phyloP scores from a whole-genome alignment of 2,113 vertebrate species.

The Pteronura brasiliensis region DNA sequence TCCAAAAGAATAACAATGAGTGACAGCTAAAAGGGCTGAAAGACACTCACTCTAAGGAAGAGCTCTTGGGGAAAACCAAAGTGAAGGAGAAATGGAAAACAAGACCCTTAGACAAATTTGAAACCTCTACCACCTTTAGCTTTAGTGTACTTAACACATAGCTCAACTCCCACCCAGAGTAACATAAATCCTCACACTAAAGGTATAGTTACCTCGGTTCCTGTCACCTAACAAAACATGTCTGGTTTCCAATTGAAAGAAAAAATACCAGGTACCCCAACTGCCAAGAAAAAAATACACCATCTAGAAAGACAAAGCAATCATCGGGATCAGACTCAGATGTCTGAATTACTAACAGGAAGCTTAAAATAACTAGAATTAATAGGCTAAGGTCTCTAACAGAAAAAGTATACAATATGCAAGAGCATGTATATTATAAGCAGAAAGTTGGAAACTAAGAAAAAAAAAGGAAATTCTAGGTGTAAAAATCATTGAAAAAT shows the following conservation, averaged over 20 bases:
- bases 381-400: neutral
- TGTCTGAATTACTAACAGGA: neutral
- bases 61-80: neutral
- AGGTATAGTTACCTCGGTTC: neutral
- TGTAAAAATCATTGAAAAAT: neutral
- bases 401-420: neutral
- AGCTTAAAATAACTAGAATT: neutral
- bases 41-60: neutral
- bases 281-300: neutral
- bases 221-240: neutral
- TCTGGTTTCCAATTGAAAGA: neutral
- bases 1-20: neutral
- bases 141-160: neutral
- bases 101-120: neutral
- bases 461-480: neutral
- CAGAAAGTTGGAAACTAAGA: neutral
- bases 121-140: neutral
- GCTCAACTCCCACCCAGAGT: neutral
- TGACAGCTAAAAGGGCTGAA: neutral
- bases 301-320: neutral
- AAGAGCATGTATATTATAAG: too few relatives aligned
- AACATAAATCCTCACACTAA: neutral
- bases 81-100: neutral
- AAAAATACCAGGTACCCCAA: neutral
- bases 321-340: neutral